Evolutionary conservation across 2,888 invertebrate genomes (phyloP).

Genomic region (Dyspetes luteomarginatus): DNA sequence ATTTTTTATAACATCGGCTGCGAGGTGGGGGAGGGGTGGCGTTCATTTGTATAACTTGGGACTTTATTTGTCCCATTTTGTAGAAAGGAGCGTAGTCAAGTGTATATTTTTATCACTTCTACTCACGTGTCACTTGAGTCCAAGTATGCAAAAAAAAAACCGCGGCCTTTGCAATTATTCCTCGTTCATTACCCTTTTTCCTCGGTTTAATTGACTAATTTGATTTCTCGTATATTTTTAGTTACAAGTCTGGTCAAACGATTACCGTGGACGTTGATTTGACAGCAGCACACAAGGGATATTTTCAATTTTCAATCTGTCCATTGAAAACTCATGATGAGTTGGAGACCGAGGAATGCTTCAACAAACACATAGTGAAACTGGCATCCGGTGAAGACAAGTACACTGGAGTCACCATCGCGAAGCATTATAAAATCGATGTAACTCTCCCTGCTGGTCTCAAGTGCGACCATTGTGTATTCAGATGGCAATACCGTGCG

Average conservation of each 20-base stretch:
- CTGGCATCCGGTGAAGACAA: conserved; percentile 77
- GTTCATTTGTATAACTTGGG: no score
- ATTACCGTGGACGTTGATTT: conserved; percentile 81
- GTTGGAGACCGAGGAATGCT: conserved; percentile 85
- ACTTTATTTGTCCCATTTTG: not conserved
- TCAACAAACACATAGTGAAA: conserved; percentile 81
- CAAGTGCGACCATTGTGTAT: conserved; percentile 84
- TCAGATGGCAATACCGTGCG: conserved; percentile 85
- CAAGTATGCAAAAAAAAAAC: not conserved
- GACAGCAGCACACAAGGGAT: conserved; percentile 84
- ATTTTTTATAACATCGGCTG: no score
- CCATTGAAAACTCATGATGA: conserved; percentile 80
- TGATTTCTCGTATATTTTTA: not conserved
- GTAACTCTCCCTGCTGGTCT: conserved; percentile 83
- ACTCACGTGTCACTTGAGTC: not conserved
- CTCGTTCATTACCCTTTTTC: not conserved
- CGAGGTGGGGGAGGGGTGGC: no score
- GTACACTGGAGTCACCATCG: conserved; percentile 67
- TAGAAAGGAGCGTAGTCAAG: not conserved
- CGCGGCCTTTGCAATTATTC: not conserved
- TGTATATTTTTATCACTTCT: no score
- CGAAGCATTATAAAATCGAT: conserved; percentile 69
- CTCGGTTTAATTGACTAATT: not conserved
- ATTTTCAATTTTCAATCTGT: conserved; percentile 84
- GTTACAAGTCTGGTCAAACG: conserved; percentile 72